phyloP scores from a whole-genome alignment of 2,113 vertebrate species.

The Phodopus roborovskii region DNA sequence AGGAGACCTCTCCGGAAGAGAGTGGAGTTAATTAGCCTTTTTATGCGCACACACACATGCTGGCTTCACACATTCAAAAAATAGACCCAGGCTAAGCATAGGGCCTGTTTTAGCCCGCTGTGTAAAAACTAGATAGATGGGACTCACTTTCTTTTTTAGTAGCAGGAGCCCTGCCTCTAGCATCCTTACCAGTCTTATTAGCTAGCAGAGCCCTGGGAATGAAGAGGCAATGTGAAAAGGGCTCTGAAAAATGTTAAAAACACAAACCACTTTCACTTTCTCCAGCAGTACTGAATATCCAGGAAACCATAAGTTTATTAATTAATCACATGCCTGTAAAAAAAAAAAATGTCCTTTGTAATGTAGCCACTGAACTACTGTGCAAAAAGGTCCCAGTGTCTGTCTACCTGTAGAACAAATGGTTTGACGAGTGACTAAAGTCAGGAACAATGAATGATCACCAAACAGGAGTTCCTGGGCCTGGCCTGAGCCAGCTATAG shows the following conservation, averaged over 20 bases:
- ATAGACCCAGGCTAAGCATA: conserved; percentile 50
- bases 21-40: conserved; percentile 61
- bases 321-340: neutral
- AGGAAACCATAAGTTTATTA: neutral
- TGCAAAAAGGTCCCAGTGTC: neutral
- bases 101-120: conserved; percentile 59
- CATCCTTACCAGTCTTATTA: neutral
- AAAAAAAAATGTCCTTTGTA: neutral
- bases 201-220: neutral
- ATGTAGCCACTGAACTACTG: neutral
- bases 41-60: conserved; percentile 75
- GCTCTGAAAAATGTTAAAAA: conserved; percentile 18
- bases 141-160: neutral
- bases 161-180: neutral
- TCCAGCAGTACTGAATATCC: neutral
- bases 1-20: conserved; percentile 12
- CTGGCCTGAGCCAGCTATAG: neutral
- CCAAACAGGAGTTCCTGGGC: neutral
- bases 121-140: conserved; percentile 41
- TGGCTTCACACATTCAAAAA: conserved; percentile 73
- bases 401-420: neutral
- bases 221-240: neutral
- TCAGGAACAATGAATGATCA: conserved; percentile 6
- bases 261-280: conserved; percentile 5
- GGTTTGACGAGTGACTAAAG: conserved; percentile 46